Base-by-base conservation (phyloP, 1,140 invertebrate genomes). In the Leguminivora glycinivorella region DNA sequence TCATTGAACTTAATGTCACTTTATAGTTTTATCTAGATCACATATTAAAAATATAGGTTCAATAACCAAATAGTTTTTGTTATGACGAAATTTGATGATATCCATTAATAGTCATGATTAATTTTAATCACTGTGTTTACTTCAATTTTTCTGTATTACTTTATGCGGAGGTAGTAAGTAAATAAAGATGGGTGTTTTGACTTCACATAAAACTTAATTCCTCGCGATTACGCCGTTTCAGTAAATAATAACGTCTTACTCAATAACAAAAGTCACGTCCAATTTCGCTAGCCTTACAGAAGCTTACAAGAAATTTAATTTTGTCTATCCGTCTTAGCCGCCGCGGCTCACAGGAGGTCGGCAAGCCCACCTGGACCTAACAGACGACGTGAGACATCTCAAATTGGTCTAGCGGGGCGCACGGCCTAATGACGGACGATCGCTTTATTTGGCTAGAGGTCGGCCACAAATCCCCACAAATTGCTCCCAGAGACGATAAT, bases 401-500 rank as follows among this genome's bases (percentile, higher is more conserved):
- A 68, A 75, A 75, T 75, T 72, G 69, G 70, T 70, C 63, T 68
- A 70, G 40, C 40, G 52, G 66, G 68, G 68, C 58, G 47, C 52
- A 47, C 52, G 52, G 40, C 72, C 56, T 78, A 80, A 74, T 78
- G 75, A 75, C 70, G 76, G 71, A 58, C 75, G 73, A 75, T 80
- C 71, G 72, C 69, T 81, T 83, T 81, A 82, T 79, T 81, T 75
- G 73, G 71, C 74, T 67, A 47, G 75, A 81, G 74, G 72, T 83
- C 76, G 72, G 74, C 81, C 79, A 72, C 80, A 89, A 86, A 89
- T 89, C 87, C 81, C 77, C 79, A 84, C 82, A 88, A 87, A 88
- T 85, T 84, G 83, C 81, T 83, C 75, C 40, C 69, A 76, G 78
- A 78, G 81, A 85, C 83, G 81, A 83, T 87, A 87, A 88, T 88